These are phyloP conservation scores for Pterocles burchelli DNA, from an alignment of 2,113 vertebrate species.

Conservation along the genomic window DNA sequence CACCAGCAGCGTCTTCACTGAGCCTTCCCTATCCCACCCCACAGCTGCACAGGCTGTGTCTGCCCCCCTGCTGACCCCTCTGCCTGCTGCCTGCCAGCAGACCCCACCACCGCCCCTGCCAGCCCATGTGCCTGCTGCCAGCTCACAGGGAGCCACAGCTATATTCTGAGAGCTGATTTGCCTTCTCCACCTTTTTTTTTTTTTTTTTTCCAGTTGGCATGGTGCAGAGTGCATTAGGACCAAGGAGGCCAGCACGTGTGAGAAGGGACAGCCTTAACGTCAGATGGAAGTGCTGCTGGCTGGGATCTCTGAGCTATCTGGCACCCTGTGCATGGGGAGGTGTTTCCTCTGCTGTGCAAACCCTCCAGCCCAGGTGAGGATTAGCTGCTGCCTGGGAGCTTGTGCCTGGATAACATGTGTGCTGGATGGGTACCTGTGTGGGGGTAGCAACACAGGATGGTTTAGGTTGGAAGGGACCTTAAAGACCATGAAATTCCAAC, in stretches of 20 bases:
- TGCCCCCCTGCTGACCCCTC: accelerated
- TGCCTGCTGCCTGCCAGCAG: neutral
- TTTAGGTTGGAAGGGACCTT: neutral
- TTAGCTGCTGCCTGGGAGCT: neutral
- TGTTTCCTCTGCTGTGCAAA: neutral
- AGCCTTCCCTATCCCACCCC: neutral
- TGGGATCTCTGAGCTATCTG: neutral
- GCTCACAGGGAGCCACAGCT: neutral
- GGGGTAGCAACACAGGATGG: neutral
- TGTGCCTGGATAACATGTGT: neutral
- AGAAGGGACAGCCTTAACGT: neutral
- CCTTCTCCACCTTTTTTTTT: neutral
- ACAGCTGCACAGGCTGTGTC: accelerated
- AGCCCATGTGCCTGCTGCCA: neutral
- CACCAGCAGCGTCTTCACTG: accelerated
- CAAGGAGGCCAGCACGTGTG: neutral
- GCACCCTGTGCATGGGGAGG: neutral
- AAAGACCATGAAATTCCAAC: neutral
- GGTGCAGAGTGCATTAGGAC: neutral
- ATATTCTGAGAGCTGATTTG: neutral
- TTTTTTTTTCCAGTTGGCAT: accelerated
- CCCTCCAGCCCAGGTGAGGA: neutral
- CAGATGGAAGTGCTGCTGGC: neutral
- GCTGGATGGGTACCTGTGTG: accelerated
- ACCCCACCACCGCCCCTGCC: too few relatives aligned